Evolutionary conservation across 2,888 invertebrate genomes (phyloP), one percentile per base, ranked within the genome.

Genomic region (Pollenia labialis): DNA sequence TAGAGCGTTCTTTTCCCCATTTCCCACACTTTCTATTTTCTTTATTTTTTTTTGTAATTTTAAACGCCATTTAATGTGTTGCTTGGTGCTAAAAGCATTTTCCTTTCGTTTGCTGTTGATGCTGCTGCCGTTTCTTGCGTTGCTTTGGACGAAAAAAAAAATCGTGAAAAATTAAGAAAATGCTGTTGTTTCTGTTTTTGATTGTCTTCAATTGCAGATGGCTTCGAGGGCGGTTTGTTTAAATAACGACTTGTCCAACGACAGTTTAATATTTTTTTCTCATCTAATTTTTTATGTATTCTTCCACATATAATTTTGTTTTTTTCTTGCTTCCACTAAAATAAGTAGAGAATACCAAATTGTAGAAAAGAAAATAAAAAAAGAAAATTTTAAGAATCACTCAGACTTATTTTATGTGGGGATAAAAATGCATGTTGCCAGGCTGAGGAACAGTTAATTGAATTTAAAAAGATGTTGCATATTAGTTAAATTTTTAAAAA

Each of bases 161-260:
- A 90, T 90, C 90, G 89, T 90, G 89, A 89, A 89, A 91, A 92
- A 91, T 91, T 91, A 92, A 91, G 90, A 92, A 82, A 90, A 91
- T 91, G 90, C 88, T 89, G 85, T 80, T 83, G 86, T 81, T 81
- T 79, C 69, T 87, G 85, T 82, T 74, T 79, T 68, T 83, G 69
- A 85, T 71, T 77, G 85, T 85, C 58, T 87, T 75, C 88, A 87
- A 87, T 48, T 72, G 79, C 85, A 85, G 87, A 87, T 84, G 87
- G 83, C 85, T 83, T 71, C 76, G 74, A 81, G 84, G 87, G 87
- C 87, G 84, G 81, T 87, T 81, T 87, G 58, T 76, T 83, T 77
- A 87, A 84, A 81, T 87, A 84, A 81, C 68, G 76, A 84, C 76
- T 87, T 81, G 84, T 81, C 87, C 62, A 62, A 68, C 66, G 76